A percentile compares a stretch with the other conserved stretches of the same genome.
phyloP scores from a whole-genome alignment of 2,113 vertebrate genomes.

The Mungos mungo region DNA sequence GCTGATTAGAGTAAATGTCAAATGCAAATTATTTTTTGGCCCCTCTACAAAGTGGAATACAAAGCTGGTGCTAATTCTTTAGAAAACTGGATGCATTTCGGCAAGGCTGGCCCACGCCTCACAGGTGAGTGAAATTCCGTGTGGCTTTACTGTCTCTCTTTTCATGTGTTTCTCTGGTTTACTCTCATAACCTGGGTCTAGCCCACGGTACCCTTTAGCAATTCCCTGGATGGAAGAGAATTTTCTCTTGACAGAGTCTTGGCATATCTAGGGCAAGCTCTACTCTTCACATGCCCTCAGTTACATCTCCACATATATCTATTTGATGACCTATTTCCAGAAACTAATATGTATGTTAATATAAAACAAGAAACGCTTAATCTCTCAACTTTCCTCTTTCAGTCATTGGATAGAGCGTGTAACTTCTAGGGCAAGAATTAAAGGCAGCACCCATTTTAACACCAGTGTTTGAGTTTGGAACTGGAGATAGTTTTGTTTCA shows the following conservation, averaged over 20 bases:
- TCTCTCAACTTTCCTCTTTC: background rate
- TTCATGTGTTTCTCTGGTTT: background rate
- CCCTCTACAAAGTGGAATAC: background rate
- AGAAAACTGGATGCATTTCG: background rate
- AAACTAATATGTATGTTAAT: background rate
- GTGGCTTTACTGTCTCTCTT: background rate
- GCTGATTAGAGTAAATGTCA: conserved; percentile 1
- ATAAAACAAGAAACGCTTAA: background rate
- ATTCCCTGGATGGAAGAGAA: background rate
- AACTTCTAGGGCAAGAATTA: background rate
- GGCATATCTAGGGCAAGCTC: background rate
- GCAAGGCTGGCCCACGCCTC: background rate
- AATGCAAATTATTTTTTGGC: conserved; percentile 43
- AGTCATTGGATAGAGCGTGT: accelerated
- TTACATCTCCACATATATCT: background rate
- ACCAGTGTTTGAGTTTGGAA: background rate
- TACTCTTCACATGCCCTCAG: background rate
- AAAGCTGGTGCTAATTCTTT: background rate
- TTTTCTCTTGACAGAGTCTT: background rate
- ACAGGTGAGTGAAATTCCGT: background rate
- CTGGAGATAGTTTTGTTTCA: background rate
- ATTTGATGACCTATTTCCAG: background rate
- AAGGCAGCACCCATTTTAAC: background rate
- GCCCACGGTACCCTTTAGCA: background rate
- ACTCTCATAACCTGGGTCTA: background rate